Base-by-base conservation (phyloP, 2,888 invertebrate genomes). In the Apoda limacodes region DNA sequence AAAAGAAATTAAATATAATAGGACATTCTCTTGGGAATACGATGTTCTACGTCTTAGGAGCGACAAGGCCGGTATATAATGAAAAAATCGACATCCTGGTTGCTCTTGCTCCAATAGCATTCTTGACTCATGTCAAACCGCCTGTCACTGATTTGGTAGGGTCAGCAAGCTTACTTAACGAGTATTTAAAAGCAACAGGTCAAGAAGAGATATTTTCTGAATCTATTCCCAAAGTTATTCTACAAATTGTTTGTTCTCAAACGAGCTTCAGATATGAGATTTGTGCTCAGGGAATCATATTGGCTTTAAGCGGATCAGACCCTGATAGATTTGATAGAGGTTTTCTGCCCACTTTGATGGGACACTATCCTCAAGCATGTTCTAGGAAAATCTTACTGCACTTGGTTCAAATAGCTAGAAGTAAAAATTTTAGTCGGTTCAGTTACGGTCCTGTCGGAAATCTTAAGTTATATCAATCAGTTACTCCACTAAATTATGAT, bases 1-100 rank as follows among this genome's bases (percentile, higher is more conserved):
- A 78, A 21, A 42, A 75, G 1, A 67, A 83, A 33, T 40, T 92
- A 1, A 83, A 83, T 45, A 89, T 87, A 52, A 62, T 88, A 5
- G 92, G 89, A 2, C 89, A 90, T 54, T 91, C 89, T 5, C 83
- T 83, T 60, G 92, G 91, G 12, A 84, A 83, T 0, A 85, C 86
- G 0, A 50, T 66, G 22, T 85, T 83, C 45, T 86, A 76, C 39
- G 82, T 83, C 0, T 75, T 85, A 71, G 56, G 67, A 3, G 78
- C 85, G 1, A 54, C 75, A 20, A 60, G 54, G 14, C 84, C 86
- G 0, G 81, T 84, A 32, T 86, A 86, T 46, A 86, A 86, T 48
- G 47, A 64, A 1, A 87, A 85, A 56, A 65, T 88, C 7, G 64
- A 62, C 20, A 50, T 82, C 0, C 74, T 82, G 34, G 64, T 82